These are phyloP conservation scores for Pseudomyrmex dendroicus DNA, from an alignment of 1,140 invertebrate genomes.

Conservation along the genomic window DNA sequence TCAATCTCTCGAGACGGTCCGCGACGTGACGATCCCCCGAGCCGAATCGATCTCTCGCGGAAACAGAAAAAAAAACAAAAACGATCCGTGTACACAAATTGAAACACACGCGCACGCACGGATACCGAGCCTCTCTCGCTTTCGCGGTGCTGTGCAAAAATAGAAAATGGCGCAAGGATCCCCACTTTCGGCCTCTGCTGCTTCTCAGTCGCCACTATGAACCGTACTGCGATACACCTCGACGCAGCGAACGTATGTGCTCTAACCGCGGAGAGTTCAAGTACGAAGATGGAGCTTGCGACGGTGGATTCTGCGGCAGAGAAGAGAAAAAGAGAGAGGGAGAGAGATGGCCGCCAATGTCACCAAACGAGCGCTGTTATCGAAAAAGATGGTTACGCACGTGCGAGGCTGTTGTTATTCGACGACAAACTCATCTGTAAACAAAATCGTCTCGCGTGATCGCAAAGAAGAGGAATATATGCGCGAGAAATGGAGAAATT, in stretches of 20 bases:
- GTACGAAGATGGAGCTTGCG: neutral
- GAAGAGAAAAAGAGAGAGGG: no score
- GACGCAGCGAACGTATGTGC: slow-evolving; percentile 6
- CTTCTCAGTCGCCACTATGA: slow-evolving; percentile 68
- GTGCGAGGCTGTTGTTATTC: no score
- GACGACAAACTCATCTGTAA: no score
- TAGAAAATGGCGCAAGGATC: slow-evolving; percentile 84
- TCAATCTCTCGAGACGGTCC: slow-evolving; percentile 20
- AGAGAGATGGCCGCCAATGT: no score
- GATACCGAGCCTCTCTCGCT: slow-evolving; percentile 76
- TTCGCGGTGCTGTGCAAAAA: slow-evolving; percentile 84
- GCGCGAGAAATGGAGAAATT: no score
- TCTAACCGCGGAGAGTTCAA: no score
- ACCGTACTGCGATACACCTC: slow-evolving; percentile 9
- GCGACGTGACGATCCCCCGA: slow-evolving; percentile 62
- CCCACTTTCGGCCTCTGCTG: slow-evolving; percentile 73
- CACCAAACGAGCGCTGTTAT: no score
- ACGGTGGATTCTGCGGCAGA: no score
- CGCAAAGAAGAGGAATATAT: no score
- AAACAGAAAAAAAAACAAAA: slow-evolving; percentile 45
- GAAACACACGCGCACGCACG: slow-evolving; percentile 67
- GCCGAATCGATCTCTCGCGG: slow-evolving; percentile 74
- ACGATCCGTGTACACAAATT: slow-evolving; percentile 71
- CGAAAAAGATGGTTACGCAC: no score
- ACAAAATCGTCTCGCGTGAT: no score